Evolutionary conservation across 92 coral and sea anemone species (phyloP), one percentile per base, ranked within the genome.

Genomic region (Actinostola sp.): DNA sequence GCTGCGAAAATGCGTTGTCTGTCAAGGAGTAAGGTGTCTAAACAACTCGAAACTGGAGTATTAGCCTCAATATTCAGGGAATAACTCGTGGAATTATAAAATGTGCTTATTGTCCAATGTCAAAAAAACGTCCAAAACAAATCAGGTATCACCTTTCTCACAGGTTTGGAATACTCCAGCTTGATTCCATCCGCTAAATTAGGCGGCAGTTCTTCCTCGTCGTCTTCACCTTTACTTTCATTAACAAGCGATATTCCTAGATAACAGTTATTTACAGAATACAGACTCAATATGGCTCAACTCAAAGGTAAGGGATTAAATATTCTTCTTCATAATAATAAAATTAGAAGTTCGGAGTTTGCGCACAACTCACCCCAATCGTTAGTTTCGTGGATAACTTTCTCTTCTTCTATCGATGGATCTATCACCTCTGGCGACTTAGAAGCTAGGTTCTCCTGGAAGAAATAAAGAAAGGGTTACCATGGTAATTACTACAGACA

Each of bases 181-280:
- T 85, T 67, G 12, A 94, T 89, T 26, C 98, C 98, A 20, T 87
- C 90, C 1, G 80, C 94, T n/a, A 94, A 91, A 20, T 74, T 63
- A 0, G 81, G 60, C 56, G 76, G 20, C 14, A 73, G 77, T 46
- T 86, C 86, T 32, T 85, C 89, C 17, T 90, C 92, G 20, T 80
- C 90, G 34, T 82, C 90, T 0, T 93, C 98, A 13, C 86, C 94
- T 58, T 69, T 87, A 52, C 86, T 80, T 43, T 94, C 98, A 36
- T 82, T 90, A 20, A 94, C 92, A 57, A 94, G 62, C 25, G 89
- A 85, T 54, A 94, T 94, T 1, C 98, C 98, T 93, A 39, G 10
- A 29, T 51, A 26, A 8, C 17, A 50, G 29, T 32, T 36, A 45
- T 24, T 14, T 33, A 20, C 20, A 15, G 49, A 23, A 24, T 44